These are phyloP conservation scores for Tetragonula clypearis DNA, from an alignment of 1,140 invertebrate species.

Conservation along the genomic window DNA sequence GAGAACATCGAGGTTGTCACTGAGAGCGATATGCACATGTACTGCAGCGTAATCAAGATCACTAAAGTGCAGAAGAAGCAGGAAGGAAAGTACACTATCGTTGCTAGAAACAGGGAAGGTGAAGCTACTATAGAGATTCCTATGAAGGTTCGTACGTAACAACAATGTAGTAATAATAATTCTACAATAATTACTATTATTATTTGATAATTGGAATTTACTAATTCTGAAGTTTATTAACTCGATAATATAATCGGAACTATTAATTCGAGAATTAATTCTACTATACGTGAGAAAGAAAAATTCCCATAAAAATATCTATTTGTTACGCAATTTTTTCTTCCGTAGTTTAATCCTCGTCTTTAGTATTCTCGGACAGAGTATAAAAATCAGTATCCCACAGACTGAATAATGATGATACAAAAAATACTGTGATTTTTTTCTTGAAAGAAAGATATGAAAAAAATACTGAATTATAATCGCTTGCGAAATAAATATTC, in stretches of 20 bases:
- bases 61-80: constrained; percentile 89
- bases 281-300: neutral
- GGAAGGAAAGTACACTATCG: constrained; percentile 94
- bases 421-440: no score
- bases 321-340: neutral
- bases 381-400: neutral
- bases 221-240: neutral
- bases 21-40: constrained; percentile 95
- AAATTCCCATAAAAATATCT: neutral
- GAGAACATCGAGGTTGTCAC: constrained; percentile 87
- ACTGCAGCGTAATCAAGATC: constrained; percentile 91
- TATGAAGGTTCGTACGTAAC: constrained; percentile 86
- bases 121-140: constrained; percentile 91
- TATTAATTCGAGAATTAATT: neutral
- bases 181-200: neutral
- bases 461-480: neutral
- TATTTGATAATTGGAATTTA: neutral
- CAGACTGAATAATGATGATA: no score
- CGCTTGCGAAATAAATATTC: neutral
- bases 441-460: neutral
- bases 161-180: neutral
- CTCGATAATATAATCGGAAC: neutral
- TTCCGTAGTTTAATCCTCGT: neutral
- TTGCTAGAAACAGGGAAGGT: constrained; percentile 94
- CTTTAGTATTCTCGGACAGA: neutral